phyloP scores from a whole-genome alignment of 2,113 vertebrate species.

The Centrocercus urophasianus region DNA sequence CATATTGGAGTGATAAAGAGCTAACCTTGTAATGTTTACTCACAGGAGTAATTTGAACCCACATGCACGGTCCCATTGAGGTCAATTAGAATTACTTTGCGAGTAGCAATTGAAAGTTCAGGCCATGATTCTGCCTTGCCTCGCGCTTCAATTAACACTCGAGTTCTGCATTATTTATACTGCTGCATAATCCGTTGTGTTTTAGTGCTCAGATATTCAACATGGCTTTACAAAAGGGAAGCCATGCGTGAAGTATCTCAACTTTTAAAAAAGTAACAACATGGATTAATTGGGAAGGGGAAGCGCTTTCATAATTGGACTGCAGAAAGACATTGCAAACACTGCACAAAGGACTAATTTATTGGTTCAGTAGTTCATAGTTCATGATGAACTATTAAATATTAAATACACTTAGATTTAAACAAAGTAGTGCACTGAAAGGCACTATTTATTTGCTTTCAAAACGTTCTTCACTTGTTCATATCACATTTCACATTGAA shows the following conservation, averaged over 20 bases:
- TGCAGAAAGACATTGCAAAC: constrained; percentile 27
- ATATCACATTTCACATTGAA: not conserved
- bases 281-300: constrained; percentile 32
- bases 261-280: constrained; percentile 43
- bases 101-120: constrained; percentile 31
- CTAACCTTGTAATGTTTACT: constrained; percentile 20
- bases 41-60: constrained; percentile 13
- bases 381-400: constrained; percentile 44
- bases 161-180: constrained; percentile 49
- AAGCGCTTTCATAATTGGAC: constrained; percentile 19
- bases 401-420: constrained; percentile 13
- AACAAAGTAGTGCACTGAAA: not conserved
- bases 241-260: constrained; percentile 43
- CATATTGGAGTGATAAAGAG: not conserved
- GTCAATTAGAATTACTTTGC: constrained; percentile 46
- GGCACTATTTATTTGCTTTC: not conserved
- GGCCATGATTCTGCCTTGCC: constrained; percentile 16
- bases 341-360: constrained; percentile 42
- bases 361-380: constrained; percentile 39
- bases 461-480: not conserved
- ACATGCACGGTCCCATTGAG: not conserved
- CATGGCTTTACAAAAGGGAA: constrained; percentile 32
- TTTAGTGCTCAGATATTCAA: constrained; percentile 3
- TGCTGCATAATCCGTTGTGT: not conserved
- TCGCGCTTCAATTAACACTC: constrained; percentile 40